Evolutionary conservation across 2,797 vertebrate genomes (phyloP).

Genomic region (Neostethus bicornis): DNA sequence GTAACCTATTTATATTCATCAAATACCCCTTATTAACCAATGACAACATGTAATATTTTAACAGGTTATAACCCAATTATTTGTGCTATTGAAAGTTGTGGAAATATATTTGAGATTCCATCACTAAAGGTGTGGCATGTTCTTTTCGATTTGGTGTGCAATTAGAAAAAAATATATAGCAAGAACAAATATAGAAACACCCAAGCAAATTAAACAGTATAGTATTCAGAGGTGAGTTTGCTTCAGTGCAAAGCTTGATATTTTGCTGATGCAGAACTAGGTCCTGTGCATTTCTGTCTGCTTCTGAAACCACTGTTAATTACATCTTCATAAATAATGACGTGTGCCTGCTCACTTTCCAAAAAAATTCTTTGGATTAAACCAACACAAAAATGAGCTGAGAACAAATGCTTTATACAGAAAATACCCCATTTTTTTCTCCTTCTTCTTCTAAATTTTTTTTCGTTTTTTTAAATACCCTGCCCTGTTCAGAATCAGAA

Average conservation of each 20-base stretch:
- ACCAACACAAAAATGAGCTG: conserved; percentile 64
- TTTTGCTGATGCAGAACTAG: conserved; percentile 77
- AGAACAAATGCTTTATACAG: conserved; percentile 61
- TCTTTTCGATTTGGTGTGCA: conserved; percentile 5
- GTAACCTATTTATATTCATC: not conserved
- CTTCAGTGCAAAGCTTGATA: conserved; percentile 73
- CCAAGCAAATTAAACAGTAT: conserved; percentile 56
- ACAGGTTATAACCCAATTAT: not conserved
- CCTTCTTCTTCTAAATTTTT: too few species aligned
- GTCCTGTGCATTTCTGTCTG: conserved; percentile 78
- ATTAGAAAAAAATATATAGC: conserved; percentile 5
- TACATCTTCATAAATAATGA: conserved; percentile 80
- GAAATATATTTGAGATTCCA: not conserved
- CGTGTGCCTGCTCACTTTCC: conserved; percentile 73
- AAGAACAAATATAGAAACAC: conserved; percentile 39
- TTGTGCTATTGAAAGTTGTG: not conserved
- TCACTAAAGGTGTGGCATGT: not conserved
- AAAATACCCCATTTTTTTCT: too few species aligned
- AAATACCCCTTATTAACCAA: not conserved
- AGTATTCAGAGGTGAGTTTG: conserved; percentile 66
- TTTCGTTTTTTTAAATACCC: too few species aligned
- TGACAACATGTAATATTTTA: not conserved
- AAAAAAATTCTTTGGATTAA: conserved; percentile 71
- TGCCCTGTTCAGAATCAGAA: too few species aligned
- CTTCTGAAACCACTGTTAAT: conserved; percentile 79